Evolutionary conservation across 2,797 vertebrate species (phyloP).

Genomic region (Loris lydekkerianus): DNA sequence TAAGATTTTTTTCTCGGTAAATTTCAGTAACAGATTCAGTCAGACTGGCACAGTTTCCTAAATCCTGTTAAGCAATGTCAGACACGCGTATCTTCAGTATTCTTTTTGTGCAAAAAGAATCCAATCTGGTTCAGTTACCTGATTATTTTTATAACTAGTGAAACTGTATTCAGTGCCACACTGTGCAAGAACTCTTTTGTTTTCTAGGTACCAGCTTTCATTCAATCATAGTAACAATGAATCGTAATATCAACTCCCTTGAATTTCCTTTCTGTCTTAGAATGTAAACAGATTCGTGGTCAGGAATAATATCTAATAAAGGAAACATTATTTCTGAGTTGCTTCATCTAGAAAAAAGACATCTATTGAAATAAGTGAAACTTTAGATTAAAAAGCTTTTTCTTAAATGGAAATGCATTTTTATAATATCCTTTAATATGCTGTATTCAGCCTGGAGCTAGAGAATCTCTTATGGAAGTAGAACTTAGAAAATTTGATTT

Average conservation of each 20-base stretch:
- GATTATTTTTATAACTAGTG: constrained; percentile 24
- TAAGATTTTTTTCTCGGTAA: constrained; percentile 25
- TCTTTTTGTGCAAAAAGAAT: not conserved
- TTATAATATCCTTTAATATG: not conserved
- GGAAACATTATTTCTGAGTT: not conserved
- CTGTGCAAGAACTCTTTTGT: not conserved
- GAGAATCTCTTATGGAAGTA: not conserved
- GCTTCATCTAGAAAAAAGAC: not conserved
- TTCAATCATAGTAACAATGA: not conserved
- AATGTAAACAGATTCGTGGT: constrained; percentile 4
- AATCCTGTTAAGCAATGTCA: not conserved
- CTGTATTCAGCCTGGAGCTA: constrained; percentile 25
- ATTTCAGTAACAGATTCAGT: constrained; percentile 40
- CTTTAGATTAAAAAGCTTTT: not conserved
- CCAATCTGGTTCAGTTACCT: not conserved
- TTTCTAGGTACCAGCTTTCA: not conserved
- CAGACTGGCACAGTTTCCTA: not conserved
- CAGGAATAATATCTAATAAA: not conserved
- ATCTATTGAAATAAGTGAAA: constrained; percentile 12
- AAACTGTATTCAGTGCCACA: not conserved
- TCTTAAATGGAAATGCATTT: not conserved
- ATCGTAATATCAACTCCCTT: not conserved
- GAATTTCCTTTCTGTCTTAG: not conserved
- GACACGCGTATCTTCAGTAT: not conserved
- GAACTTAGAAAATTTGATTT: constrained; percentile 61